Percentiles rank a stretch among this genome's conserved stretches.
These are phyloP conservation scores for Idaea dimidiata DNA, from an alignment of 2,888 invertebrate genomes.

Conservation along the genomic window DNA sequence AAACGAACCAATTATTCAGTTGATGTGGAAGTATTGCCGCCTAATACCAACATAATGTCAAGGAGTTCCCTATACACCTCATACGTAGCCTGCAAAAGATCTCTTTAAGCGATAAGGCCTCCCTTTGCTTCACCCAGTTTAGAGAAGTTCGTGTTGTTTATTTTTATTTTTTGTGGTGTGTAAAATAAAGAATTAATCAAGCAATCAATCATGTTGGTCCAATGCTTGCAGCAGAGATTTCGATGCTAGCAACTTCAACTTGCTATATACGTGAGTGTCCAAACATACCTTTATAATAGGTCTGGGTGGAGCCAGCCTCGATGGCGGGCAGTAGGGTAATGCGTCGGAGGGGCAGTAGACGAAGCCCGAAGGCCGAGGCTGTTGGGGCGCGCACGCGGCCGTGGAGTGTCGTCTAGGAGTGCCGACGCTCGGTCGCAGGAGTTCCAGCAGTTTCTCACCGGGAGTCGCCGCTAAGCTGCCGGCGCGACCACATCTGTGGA, in stretches of 20 bases:
- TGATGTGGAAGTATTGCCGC: too few species aligned
- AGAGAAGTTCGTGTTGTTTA: too few species aligned
- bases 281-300: not conserved
- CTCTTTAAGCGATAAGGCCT: too few species aligned
- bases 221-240: not conserved
- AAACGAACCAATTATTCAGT: too few species aligned
- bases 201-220: not conserved
- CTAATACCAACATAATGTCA: too few species aligned
- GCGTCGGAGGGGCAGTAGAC: conserved; percentile 78
- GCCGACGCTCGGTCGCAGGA: conserved; percentile 69
- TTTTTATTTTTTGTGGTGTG: too few species aligned
- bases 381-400: conserved; percentile 61
- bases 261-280: too few species aligned
- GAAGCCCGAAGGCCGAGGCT: conserved; percentile 57
- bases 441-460: conserved; percentile 77
- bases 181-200: too few species aligned
- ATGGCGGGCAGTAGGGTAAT: conserved; percentile 75
- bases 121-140: too few species aligned
- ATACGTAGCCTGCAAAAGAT: too few species aligned
- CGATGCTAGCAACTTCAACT: too few species aligned
- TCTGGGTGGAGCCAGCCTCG: conserved; percentile 54
- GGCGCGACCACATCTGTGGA: conserved; percentile 67
- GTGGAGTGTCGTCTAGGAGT: conserved; percentile 74
- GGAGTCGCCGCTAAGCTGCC: conserved; percentile 75
- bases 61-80: too few species aligned